Percentiles rank a stretch among this genome's conserved stretches.
Conservation (phyloP, 2,113 vertebrate genomes). For the Aptenodytes forsteri region DNA sequence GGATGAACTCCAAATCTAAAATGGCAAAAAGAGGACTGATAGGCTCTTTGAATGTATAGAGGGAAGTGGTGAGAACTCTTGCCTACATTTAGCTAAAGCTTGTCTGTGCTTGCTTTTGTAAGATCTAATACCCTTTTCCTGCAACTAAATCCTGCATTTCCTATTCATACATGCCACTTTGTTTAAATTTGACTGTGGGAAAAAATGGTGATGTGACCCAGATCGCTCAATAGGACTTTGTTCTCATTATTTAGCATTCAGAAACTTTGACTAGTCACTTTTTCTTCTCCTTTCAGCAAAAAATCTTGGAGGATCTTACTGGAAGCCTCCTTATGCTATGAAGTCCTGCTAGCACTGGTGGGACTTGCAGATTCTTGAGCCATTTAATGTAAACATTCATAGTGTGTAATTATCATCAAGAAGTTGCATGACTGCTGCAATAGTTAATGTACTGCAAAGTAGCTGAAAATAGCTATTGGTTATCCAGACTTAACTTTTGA, state of each 20-base stretch:
- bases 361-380: background rate
- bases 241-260: background rate
- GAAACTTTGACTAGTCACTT: background rate
- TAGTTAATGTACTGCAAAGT: background rate
- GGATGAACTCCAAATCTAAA: background rate
- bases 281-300: background rate
- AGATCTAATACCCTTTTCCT: background rate
- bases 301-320: background rate
- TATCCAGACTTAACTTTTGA: background rate
- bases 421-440: background rate
- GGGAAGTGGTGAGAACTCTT: background rate
- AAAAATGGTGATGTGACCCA: background rate
- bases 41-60: rapidly evolving
- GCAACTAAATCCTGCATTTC: background rate
- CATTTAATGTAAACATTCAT: background rate
- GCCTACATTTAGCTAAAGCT: background rate
- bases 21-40: background rate
- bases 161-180: background rate
- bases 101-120: background rate
- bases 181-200: background rate
- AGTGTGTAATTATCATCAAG: background rate
- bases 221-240: background rate
- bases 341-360: background rate
- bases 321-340: background rate
- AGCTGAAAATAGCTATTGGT: background rate